Conservation (phyloP, 35 echinoderm and acorn worm species). For the Diadema setosum region DNA sequence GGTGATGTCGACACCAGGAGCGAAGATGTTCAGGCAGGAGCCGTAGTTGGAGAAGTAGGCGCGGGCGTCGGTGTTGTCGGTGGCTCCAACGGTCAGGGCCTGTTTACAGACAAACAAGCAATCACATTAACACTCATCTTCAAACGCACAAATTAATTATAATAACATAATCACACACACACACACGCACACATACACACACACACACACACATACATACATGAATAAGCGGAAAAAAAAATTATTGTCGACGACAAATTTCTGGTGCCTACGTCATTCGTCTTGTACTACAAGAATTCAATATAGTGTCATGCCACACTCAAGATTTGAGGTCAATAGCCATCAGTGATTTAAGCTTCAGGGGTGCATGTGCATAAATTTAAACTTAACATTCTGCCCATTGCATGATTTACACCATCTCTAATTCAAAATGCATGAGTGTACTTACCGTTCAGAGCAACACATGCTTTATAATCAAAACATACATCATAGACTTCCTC, state of each 20-base stretch:
- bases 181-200: not conserved
- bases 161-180: not conserved
- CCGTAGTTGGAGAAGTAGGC: constrained; percentile 23
- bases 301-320: too few species aligned
- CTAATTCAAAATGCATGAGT: not conserved
- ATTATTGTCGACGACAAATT: not conserved
- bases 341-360: too few species aligned
- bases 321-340: too few species aligned
- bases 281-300: not conserved
- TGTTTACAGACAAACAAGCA: not conserved
- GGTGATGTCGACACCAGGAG: constrained; percentile 24
- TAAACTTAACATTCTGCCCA: too few species aligned
- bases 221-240: not conserved
- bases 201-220: not conserved
- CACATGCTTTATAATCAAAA: too few species aligned
- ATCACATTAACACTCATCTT: not conserved
- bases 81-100: constrained; percentile 26
- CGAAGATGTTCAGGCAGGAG: constrained; percentile 35
- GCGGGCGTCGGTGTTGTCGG: not conserved
- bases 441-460: not conserved
- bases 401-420: not conserved
- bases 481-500: too few species aligned
- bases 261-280: not conserved
- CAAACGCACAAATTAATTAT: not conserved
- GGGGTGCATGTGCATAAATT: too few species aligned